Evolutionary conservation across 1,140 invertebrate genomes (phyloP), one percentile per base, ranked within the genome.

Genomic region (Zaprionus lachaisei): DNA sequence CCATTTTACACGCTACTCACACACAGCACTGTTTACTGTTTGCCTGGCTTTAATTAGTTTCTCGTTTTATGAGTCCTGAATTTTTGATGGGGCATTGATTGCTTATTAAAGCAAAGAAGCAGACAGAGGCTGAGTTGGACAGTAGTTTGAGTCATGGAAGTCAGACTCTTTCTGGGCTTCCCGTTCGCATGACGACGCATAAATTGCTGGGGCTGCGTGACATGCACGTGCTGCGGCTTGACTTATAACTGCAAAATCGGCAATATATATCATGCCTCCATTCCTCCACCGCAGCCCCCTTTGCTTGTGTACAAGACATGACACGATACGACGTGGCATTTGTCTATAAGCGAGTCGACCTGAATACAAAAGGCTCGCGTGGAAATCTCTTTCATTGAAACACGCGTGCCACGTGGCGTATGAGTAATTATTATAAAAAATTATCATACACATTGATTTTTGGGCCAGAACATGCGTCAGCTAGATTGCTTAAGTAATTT

Each of bases 21-120:
- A 44, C 75, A 15, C 5, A 20, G 17, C 47, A 11, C 47, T 69
- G 26, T 58, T 70, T 38, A 58, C n/a, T 41, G 60, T 78, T 77
- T 31, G 47, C 44, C 22, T 34, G 47, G 24, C 47, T 56, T 77
- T 77, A 85, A 87, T 89, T 87, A 89, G 83, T 83, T 83, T 58
- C 14, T 20, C 63, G 68, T 62, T 87, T 82, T 83, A 84, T 81
- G 68, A 61, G 55, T 56, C 47, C 87, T 67, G 60, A 72, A 72
- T 81, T 63, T 74, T 77, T 75, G 49, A 80, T 82, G 55, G 47
- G 68, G 11, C 66, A 82, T 80, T 82, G 78, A 89, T 73, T 49
- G 64, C 51, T 72, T 44, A 71, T 73, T 73, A 73, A 81, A 69
- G 73, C 31, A 41, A 5, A 51, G 70, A 5, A 11, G 20, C 14